A percentile compares a stretch with the other conserved stretches of the same genome.
These are phyloP conservation scores for Girardinus metallicus DNA, from an alignment of 2,797 vertebrate genomes.

Conservation along the genomic window DNA sequence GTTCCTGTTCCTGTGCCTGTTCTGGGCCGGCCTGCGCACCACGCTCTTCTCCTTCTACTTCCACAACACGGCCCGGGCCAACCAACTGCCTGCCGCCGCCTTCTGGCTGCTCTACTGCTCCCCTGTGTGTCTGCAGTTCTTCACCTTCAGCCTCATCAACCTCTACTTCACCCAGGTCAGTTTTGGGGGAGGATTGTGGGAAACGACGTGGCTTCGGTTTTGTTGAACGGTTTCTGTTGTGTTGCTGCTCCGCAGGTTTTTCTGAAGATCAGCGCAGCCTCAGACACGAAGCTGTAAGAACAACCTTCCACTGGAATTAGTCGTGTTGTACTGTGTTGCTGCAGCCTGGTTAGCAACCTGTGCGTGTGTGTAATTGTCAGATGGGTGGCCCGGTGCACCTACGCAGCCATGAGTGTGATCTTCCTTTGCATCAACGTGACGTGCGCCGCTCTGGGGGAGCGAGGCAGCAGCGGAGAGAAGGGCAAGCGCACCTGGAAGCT, in stretches of 20 bases:
- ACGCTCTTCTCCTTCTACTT: slow-evolving; percentile 92
- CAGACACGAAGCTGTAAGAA: slow-evolving; percentile 85
- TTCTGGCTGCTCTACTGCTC: slow-evolving; percentile 92
- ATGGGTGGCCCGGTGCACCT: slow-evolving; percentile 60
- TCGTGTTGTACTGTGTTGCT: neutral
- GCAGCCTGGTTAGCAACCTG: neutral
- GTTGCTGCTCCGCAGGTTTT: slow-evolving; percentile 78
- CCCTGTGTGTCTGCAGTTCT: slow-evolving; percentile 92
- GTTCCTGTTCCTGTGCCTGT: slow-evolving; percentile 89
- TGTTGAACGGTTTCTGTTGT: neutral
- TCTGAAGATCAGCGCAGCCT: slow-evolving; percentile 83
- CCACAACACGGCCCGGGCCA: slow-evolving; percentile 83
- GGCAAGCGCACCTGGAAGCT: slow-evolving; percentile 81
- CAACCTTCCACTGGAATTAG: neutral
- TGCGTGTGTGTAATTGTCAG: slow-evolving; percentile 40
- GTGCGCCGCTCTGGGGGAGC: slow-evolving; percentile 81
- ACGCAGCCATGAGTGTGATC: slow-evolving; percentile 73
- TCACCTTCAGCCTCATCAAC: slow-evolving; percentile 90
- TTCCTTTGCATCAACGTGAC: slow-evolving; percentile 86
- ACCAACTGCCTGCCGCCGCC: slow-evolving; percentile 80
- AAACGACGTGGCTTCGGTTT: neutral
- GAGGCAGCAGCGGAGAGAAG: slow-evolving; percentile 37
- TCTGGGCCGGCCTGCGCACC: slow-evolving; percentile 89
- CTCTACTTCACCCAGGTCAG: slow-evolving; percentile 91
- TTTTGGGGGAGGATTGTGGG: neutral